Percentiles rank a stretch among this genome's conserved stretches.
Conservation (phyloP, 2,797 vertebrate genomes). For the Stomatorhinus walkeri region DNA sequence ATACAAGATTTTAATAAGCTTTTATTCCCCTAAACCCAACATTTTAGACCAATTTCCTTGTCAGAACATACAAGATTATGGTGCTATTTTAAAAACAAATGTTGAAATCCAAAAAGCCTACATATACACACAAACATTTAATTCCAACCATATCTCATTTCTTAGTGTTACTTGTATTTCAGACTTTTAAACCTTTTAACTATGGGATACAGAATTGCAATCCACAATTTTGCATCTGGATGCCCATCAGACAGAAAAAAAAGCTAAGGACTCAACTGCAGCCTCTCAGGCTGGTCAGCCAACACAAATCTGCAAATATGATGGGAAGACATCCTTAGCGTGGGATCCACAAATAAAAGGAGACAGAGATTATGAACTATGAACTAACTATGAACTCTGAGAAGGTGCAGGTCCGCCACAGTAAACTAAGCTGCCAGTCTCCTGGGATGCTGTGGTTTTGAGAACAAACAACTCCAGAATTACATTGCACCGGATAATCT, state of each 20-base stretch:
- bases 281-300: not conserved
- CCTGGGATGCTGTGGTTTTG: not conserved
- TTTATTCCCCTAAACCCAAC: not conserved
- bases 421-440: not conserved
- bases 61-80: not conserved
- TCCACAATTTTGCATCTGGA: not conserved
- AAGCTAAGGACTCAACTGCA: not conserved
- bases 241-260: not conserved
- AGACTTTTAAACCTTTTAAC: not conserved
- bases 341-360: not conserved
- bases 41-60: not conserved
- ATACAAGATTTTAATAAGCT: no score
- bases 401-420: not conserved
- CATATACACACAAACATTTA: not conserved
- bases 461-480: not conserved
- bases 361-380: not conserved
- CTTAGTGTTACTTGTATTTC: not conserved
- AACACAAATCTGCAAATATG: not conserved
- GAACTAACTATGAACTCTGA: not conserved
- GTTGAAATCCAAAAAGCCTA: not conserved
- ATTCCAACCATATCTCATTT: not conserved
- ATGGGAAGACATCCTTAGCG: not conserved
- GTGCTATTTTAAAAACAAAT: not conserved
- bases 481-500: not conserved
- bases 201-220: not conserved